phyloP scores from a whole-genome alignment of 2,888 invertebrate species.

The Incurvaria masculella region DNA sequence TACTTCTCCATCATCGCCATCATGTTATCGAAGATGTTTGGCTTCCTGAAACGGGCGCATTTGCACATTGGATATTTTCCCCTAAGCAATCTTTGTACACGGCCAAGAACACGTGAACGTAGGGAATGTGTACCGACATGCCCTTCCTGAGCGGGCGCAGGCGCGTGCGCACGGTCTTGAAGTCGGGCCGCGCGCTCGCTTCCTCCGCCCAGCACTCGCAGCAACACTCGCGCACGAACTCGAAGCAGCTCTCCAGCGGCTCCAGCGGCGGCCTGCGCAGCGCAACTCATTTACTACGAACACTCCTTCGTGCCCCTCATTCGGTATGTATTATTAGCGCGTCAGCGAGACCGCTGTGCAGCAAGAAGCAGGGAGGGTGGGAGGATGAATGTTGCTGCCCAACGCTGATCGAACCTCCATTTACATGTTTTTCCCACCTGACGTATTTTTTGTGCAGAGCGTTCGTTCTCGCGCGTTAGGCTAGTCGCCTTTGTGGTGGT shows the following conservation, averaged over 20 bases:
- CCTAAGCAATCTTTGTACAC: background rate
- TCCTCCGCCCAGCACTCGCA: conserved; percentile 87
- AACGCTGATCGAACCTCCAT: too few relatives aligned
- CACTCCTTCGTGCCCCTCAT: too few relatives aligned
- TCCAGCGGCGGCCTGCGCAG: conserved; percentile 72
- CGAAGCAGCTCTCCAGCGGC: conserved; percentile 75
- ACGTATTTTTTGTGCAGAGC: too few relatives aligned
- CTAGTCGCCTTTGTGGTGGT: too few relatives aligned
- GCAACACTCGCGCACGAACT: conserved; percentile 81
- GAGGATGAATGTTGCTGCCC: too few relatives aligned
- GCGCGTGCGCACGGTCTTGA: conserved; percentile 74
- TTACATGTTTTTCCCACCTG: too few relatives aligned
- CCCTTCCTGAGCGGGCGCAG: conserved; percentile 82
- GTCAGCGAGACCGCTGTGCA: too few relatives aligned
- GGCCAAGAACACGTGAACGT: background rate
- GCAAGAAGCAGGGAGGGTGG: too few relatives aligned
- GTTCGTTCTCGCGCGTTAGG: too few relatives aligned
- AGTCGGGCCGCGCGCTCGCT: conserved; percentile 77
- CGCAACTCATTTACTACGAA: too few relatives aligned
- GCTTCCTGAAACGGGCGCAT: conserved; percentile 75
- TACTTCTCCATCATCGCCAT: conserved; percentile 98
- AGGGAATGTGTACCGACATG: conserved; percentile 84
- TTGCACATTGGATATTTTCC: background rate
- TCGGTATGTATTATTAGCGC: too few relatives aligned
- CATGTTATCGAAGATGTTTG: conserved; percentile 97